A percentile compares a stretch with the other conserved stretches of the same genome.
Evolutionary conservation across 2,797 vertebrate genomes (phyloP).

Genomic region (Typhlichthys subterraneus): DNA sequence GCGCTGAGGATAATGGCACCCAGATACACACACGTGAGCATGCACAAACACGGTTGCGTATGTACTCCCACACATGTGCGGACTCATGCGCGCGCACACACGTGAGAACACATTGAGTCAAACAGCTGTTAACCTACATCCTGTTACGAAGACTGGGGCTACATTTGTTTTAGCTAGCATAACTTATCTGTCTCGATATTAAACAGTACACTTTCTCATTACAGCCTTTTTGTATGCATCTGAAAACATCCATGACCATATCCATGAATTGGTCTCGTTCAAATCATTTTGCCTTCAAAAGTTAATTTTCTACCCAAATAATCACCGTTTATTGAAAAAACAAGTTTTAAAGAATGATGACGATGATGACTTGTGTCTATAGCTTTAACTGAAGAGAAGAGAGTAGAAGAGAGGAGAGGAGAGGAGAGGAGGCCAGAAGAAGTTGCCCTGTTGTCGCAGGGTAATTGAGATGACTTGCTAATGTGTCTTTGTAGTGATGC

Average conservation of each 20-base stretch:
- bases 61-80: conserved; percentile 29
- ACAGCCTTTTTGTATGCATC: conserved; percentile 5
- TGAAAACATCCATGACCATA: too few relatives aligned
- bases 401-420: conserved; percentile 3
- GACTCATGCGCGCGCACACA: conserved; percentile 17
- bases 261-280: too few relatives aligned
- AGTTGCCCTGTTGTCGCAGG: conserved; percentile 32
- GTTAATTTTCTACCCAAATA: conserved; percentile 13
- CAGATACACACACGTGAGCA: conserved; percentile 26
- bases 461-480: conserved; percentile 73
- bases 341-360: neutral
- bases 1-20: conserved; percentile 64
- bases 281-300: neutral
- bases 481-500: conserved; percentile 68
- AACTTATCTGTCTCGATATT: conserved; percentile 47
- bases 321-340: too few relatives aligned
- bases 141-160: conserved; percentile 38
- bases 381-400: conserved; percentile 33
- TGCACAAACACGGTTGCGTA: conserved; percentile 41
- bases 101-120: conserved; percentile 23
- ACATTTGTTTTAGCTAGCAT: conserved; percentile 35
- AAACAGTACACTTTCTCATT: conserved; percentile 33
- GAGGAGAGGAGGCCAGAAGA: conserved; percentile 2
- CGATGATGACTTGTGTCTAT: conserved; percentile 38
- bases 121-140: conserved; percentile 54